Evolutionary conservation across 2,797 vertebrate genomes (phyloP), one percentile per base, ranked within the genome.

Genomic region (Sebastiscus albofasciatus): DNA sequence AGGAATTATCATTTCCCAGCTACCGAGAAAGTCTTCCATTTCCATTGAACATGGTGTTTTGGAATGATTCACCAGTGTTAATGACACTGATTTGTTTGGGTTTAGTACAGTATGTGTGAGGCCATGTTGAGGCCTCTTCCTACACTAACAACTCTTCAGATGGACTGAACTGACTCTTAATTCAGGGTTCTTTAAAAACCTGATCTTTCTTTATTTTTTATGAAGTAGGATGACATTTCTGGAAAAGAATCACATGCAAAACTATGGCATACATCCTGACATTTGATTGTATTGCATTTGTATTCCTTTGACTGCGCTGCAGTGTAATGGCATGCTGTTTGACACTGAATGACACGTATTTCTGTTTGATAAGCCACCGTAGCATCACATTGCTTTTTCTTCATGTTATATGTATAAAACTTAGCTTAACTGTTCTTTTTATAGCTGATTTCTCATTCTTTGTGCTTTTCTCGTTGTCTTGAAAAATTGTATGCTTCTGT

Each of bases 201-300:
- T 60, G 26, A 55, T 22, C 39, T 74, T 5, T 75, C 39, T 87
- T 79, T 81, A 20, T 52, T 68, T 73, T 36, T 74, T 12, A 36
- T 60, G 11, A 60, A 24, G 46, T 56, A 26, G 27, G 34, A 62
- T 36, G 27, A 36, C 7, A 16, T 82, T 80, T 75, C 65, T 76
- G 60, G 22, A 70, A 31, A 80, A 34, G 59, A 84, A 89, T 87
- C 52, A 65, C 74, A 54, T 67, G 42, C 55, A 74, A 27, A 80
- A 55, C 56, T 39, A 67, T 46, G 62, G 54, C 84, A 69, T 70
- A 87, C 84, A 80, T 75, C 76, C 79, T 92, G 95, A 95, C 94
- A 74, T 93, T 84, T 94, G 94, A 95, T 95, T 96, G 95, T 93
- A 92, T 72, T 86, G 80, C 76, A 73, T 89, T 82, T 78, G 67